Base-by-base conservation (phyloP, 2,888 invertebrate species). In the Chrysomela aeneicollis region DNA sequence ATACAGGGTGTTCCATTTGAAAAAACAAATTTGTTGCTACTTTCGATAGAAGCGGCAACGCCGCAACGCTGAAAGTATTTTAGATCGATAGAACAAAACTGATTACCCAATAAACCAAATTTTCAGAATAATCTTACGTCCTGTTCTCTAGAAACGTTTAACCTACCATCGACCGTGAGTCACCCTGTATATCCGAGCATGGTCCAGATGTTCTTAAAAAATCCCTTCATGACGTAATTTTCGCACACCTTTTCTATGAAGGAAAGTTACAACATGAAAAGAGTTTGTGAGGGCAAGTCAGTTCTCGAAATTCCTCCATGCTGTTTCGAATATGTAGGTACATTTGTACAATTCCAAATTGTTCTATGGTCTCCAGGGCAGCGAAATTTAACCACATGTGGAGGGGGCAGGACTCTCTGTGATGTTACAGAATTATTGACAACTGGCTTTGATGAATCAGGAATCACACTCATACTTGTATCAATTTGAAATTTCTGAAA, bases 181-280 rank as follows among this genome's bases (percentile, higher is more conserved):
- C n/a, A n/a, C n/a, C n/a, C n/a, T n/a, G n/a, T n/a, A n/a, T n/a
- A n/a, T n/a, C n/a, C n/a, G n/a, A n/a, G n/a, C n/a, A n/a, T n/a
- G n/a, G 49, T 61, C 64, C 70, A 68, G 68, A 70, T 70, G 70
- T 66, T 66, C 61, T 47, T 57, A 74, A 75, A 73, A 75, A 72
- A 72, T 64, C 71, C 73, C 73, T 74, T 76, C 76, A 77, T 77
- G 77, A 77, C 74, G 76, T 77, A 78, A 78, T 78, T 77, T 77
- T 77, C 77, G 76, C 77, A 77, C 77, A 77, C 78, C 78, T 78
- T 77, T 71, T 78, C 73, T 75, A 73, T 76, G 73, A 72, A 61
- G 61, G 71, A 73, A 74, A 64, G 76, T 66, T 74, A 77, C 77
- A 76, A 74, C 76, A 70, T 70, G 70, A 50, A 66, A 73, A 74